Evolutionary conservation across 2,888 invertebrate species (phyloP), one percentile per base, ranked within the genome.

Genomic region (Drosophila lutescens): DNA sequence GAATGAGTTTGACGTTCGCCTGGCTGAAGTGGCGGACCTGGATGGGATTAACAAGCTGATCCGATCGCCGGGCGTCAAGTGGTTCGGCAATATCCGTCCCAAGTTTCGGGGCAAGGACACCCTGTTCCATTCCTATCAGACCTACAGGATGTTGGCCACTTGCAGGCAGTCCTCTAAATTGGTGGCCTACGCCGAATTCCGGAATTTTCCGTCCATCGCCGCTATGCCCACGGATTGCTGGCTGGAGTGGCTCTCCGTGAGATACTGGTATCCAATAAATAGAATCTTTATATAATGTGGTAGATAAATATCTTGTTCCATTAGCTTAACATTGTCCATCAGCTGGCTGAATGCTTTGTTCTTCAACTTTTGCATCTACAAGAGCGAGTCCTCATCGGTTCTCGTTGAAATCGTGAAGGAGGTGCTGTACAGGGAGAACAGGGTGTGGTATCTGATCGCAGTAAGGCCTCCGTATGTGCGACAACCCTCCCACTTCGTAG

Each of bases 171-270:
- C 23, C 1, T 4, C 2, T 1, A 6, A 8, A 0, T 1, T 65
- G 6, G 51, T 85, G 0, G 90, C 83, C 17, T 91, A 90, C 74
- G 92, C 88, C 0, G 90, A 91, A 46, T 74, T 91, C 12, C 76
- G 77, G 1, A 85, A 81, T 17, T 79, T 71, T 61, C 91, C 91
- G 0, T 47, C 73, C 6, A 61, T 91, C 4, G 54, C 62, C 0
- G 83, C 88, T 0, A 5, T 91, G 43, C 74, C 80, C n/a, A 63
- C 54, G 4, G 84, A 79, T 36, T 69, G 73, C 9, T 91, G 91
- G 91, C 10, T 78, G 38, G 60, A 86, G 1, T 91, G 91, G 89
- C 32, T 91, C 12, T 23, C 67, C 0, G 43, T 62, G 7, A 83
- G 84, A 75, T 91, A 83, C 72, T 88, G 89, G 91, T 90, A 80